Evolutionary conservation across 1,140 invertebrate genomes (phyloP), one percentile per base, ranked within the genome.

Genomic region (Achatina immaculata): DNA sequence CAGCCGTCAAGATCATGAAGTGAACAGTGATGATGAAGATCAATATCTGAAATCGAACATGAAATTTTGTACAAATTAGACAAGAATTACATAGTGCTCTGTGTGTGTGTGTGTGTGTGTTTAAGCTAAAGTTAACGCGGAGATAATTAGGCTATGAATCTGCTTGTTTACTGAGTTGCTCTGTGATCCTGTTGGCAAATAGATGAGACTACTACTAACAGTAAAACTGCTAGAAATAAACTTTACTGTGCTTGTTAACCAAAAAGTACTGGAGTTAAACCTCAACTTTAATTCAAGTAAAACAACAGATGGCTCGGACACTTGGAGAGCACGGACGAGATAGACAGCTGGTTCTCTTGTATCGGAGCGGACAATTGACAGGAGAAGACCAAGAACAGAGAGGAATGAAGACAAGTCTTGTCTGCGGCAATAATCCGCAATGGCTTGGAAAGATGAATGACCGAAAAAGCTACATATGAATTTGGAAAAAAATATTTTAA

Each of bases 1-100:
- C 91, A 74, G 94, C 94, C 76, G 97, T 92, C 89, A 95, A 96
- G 2, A 96, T 92, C 21, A 94, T 91, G 1, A 96, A 93, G 88
- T 97, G 95, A 0, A 96, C 93, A 0, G 95, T 93, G 40, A 97
- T 93, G 0, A 96, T 94, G 24, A 94, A 90, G 0, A 95, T 94
- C 6, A 96, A 93, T 28, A 95, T 93, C 69, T 84, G 72, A 28
- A 80, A 69, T 19, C 0, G 58, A 74, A 48, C 40, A 40, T 0
- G 51, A 51, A 0, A 75, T 24, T 36, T 0, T 31, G 0, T n/a
- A 51, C 19, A 69, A 69, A 24, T 51, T 14, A 51, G 24, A 14
- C 24, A 24, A 51, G 48, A 14, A 24, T 14, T 51, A 24, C 11
- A 51, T 51, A 24, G 11, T 14, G 48, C 11, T 24, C 48, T 51